These are phyloP conservation scores for Eumeta japonica DNA, from an alignment of 1,140 invertebrate genomes.

Conservation along the genomic window DNA sequence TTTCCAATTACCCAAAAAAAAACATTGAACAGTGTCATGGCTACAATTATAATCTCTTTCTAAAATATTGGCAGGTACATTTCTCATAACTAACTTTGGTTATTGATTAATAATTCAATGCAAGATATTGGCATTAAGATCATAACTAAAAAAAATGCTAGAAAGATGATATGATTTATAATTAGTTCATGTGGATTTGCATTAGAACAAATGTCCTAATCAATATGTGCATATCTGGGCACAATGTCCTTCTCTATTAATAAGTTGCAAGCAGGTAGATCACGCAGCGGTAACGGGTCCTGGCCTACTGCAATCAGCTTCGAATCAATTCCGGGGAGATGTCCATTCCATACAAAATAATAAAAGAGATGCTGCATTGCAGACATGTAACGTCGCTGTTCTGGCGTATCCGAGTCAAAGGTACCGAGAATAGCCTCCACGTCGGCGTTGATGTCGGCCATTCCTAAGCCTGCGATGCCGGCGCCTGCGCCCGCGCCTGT, in stretches of 20 bases:
- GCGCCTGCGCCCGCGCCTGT: constrained; percentile 38
- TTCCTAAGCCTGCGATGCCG: constrained; percentile 16
- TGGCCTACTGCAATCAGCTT: constrained; percentile 67
- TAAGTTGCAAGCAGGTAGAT: constrained; percentile 71
- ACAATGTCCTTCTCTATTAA: constrained; percentile 75
- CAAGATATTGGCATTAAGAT: no score
- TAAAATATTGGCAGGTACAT: no score
- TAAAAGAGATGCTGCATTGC: constrained; percentile 82
- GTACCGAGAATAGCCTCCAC: constrained; percentile 76
- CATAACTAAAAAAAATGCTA: no score
- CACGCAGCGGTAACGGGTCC: constrained; percentile 61
- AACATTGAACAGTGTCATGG: no score
- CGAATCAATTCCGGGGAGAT: constrained; percentile 58
- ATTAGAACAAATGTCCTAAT: no score
- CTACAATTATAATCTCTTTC: no score
- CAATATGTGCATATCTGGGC: constrained; percentile 63
- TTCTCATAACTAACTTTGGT: no score
- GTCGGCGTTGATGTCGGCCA: constrained; percentile 33
- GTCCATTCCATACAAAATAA: constrained; percentile 73
- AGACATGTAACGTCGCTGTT: constrained; percentile 70
- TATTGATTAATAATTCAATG: no score
- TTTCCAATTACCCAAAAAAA: no score
- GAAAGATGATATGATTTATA: no score
- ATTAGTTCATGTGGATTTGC: no score
- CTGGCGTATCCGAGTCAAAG: constrained; percentile 67